Percentiles rank a stretch among this genome's conserved stretches.
Conservation (phyloP, 2,113 vertebrate species). For the Strix uralensis region DNA sequence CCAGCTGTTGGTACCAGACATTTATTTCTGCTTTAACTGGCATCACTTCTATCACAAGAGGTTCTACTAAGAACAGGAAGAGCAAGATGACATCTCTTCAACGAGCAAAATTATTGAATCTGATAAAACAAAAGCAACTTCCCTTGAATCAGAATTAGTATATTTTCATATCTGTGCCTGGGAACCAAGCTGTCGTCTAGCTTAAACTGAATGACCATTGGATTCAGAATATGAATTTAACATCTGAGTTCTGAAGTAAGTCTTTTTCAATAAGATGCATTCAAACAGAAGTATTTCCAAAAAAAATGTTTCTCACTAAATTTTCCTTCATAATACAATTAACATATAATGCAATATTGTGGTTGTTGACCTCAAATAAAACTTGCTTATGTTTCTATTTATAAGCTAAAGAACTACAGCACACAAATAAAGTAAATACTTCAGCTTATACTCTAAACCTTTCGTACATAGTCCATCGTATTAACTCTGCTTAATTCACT, state of each 20-base stretch:
- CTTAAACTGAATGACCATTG: neutral
- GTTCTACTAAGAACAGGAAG: neutral
- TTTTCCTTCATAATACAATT: neutral
- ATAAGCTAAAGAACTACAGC: neutral
- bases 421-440: constrained; percentile 15
- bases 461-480: neutral
- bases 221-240: neutral
- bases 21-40: neutral
- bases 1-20: neutral
- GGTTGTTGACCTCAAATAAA: neutral
- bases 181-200: neutral
- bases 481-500: constrained; percentile 45
- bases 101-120: neutral
- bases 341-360: neutral
- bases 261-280: neutral
- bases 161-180: neutral
- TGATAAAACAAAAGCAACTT: neutral
- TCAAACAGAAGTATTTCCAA: neutral
- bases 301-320: neutral
- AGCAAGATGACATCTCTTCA: neutral
- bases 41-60: neutral
- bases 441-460: neutral
- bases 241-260: neutral
- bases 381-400: neutral
- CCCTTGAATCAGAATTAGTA: neutral